Conservation (phyloP, 2,888 invertebrate genomes). For the Tupiocoris notatus region DNA sequence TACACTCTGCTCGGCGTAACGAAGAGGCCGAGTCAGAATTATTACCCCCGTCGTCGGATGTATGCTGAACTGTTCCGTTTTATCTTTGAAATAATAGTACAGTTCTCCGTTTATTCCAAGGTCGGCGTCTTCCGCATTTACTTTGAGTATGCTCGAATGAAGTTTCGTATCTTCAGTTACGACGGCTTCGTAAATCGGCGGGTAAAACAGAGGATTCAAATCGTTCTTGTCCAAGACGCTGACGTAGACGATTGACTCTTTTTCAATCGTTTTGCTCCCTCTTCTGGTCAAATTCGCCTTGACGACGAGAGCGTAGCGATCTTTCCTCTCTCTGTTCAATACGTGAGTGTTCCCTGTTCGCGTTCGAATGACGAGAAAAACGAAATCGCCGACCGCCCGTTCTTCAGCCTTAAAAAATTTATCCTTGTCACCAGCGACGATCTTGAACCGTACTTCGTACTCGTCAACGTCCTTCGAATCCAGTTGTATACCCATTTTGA, state of each 20-base stretch:
- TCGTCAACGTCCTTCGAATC: slow-evolving; percentile 34
- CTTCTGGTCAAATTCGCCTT: slow-evolving; percentile 64
- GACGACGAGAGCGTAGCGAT: slow-evolving; percentile 74
- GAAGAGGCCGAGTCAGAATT: slow-evolving; percentile 73
- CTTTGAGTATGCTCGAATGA: slow-evolving; percentile 74
- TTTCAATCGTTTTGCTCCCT: slow-evolving; percentile 60
- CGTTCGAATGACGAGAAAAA: slow-evolving; percentile 84
- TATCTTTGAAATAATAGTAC: slow-evolving; percentile 85
- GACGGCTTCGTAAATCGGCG: slow-evolving; percentile 76
- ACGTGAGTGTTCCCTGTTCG: slow-evolving; percentile 82
- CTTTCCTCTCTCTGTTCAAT: slow-evolving; percentile 86
- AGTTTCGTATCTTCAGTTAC: slow-evolving; percentile 85
- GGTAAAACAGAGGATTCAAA: slow-evolving; percentile 87
- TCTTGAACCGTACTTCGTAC: slow-evolving; percentile 73
- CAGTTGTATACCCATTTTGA: slow-evolving; percentile 71
- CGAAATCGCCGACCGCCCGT: slow-evolving; percentile 85
- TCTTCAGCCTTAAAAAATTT: slow-evolving; percentile 90
- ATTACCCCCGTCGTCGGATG: slow-evolving; percentile 89
- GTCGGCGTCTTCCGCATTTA: slow-evolving; percentile 91
- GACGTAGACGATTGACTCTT: slow-evolving; percentile 69
- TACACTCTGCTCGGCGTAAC: slow-evolving; percentile 66
- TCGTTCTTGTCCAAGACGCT: slow-evolving; percentile 82
- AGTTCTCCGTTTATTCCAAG: slow-evolving; percentile 92
- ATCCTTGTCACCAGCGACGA: slow-evolving; percentile 80
- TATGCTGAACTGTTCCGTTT: slow-evolving; percentile 79